These are phyloP conservation scores for Zaprionus obscuricornis DNA, from an alignment of 2,888 invertebrate species.

Conservation along the genomic window DNA sequence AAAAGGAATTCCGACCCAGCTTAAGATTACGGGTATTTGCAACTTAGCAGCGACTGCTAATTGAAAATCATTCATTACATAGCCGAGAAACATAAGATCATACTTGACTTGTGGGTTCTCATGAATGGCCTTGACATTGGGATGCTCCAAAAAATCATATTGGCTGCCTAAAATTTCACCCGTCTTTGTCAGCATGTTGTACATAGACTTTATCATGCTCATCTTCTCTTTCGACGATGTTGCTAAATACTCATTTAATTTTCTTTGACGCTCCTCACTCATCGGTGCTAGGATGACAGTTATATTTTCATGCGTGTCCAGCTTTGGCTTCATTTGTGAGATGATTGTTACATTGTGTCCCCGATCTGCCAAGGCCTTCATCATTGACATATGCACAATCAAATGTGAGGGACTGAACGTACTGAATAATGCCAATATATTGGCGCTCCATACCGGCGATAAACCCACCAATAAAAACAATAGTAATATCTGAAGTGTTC, in stretches of 20 bases:
- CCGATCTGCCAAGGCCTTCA: conserved; percentile 66
- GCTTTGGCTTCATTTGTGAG: conserved; percentile 50
- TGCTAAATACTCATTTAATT: conserved; percentile 17
- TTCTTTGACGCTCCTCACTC: conserved; percentile 21
- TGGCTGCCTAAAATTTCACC: conserved; percentile 47
- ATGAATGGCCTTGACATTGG: conserved; percentile 64
- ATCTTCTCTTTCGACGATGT: conserved; percentile 33
- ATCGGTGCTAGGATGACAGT: conserved; percentile 61
- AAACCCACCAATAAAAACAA: conserved; percentile 10
- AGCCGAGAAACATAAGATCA: conserved; percentile 78
- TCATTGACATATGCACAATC: conserved; percentile 73
- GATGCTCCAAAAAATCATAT: conserved; percentile 57
- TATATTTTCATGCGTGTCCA: conserved; percentile 59
- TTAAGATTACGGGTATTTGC: conserved; percentile 74
- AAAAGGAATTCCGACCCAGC: conserved; percentile 65
- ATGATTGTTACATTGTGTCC: conserved; percentile 80
- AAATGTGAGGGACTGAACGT: conserved; percentile 77
- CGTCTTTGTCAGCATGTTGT: background rate
- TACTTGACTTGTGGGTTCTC: conserved; percentile 60
- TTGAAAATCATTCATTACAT: conserved; percentile 75
- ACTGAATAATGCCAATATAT: conserved; percentile 77
- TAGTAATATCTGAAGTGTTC: background rate
- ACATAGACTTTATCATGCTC: background rate
- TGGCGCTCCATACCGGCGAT: conserved; percentile 37
- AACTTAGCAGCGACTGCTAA: conserved; percentile 80